phyloP scores from a whole-genome alignment of 2,113 vertebrate species.

The Tricholaema leucomelas region DNA sequence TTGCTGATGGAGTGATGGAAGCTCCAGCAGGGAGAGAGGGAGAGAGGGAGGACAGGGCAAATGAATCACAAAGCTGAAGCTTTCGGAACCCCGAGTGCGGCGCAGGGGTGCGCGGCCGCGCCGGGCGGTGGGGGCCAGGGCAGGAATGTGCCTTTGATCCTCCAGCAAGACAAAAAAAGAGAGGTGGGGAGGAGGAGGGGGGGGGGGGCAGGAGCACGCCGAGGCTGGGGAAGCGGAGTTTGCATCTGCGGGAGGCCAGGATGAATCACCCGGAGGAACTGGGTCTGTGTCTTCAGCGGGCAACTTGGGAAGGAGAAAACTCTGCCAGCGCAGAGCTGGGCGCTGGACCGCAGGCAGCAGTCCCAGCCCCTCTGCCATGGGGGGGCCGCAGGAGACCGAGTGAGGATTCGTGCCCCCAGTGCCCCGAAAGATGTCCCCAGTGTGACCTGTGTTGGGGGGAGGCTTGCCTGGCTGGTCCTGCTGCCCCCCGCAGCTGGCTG shows the following conservation, averaged over 20 bases:
- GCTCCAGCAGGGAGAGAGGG: not conserved
- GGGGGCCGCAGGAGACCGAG: too few species aligned
- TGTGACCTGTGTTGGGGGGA: rapidly evolving
- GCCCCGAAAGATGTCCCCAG: not conserved
- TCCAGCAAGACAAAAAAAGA: too few species aligned
- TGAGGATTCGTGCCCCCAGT: rapidly evolving
- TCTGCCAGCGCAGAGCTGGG: not conserved
- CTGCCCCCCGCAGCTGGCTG: not conserved
- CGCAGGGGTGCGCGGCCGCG: not conserved
- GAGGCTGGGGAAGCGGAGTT: not conserved
- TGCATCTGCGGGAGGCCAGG: not conserved
- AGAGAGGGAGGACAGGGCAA: not conserved
- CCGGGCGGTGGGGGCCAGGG: not conserved
- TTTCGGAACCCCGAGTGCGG: not conserved
- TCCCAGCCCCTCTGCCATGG: too few species aligned
- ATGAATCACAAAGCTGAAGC: not conserved
- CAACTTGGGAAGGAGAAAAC: not conserved
- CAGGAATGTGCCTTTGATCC: not conserved
- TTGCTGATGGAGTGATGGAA: not conserved
- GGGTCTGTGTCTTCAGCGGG: not conserved
- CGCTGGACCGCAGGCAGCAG: too few species aligned
- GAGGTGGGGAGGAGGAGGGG: too few species aligned
- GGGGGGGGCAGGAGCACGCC: not conserved
- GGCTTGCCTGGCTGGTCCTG: not conserved
- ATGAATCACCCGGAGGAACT: not conserved